Evolutionary conservation across 2,113 vertebrate species (phyloP).

Genomic region (Pteruthius melanotis): DNA sequence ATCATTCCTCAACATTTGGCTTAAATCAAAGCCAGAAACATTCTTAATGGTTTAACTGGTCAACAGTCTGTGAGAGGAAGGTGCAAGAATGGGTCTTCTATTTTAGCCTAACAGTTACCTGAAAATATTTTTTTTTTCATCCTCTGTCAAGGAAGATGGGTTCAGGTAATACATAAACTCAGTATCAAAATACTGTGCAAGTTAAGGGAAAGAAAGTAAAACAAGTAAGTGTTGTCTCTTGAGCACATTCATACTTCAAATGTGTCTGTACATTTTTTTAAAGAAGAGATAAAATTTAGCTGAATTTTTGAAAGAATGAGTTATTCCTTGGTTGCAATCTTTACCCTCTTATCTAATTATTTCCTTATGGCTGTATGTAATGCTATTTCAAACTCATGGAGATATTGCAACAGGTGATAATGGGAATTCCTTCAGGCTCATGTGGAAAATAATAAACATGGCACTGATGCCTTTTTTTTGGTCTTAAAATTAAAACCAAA

Average conservation of each 20-base stretch:
- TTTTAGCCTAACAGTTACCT: neutral
- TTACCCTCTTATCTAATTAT: neutral
- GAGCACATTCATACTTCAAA: neutral
- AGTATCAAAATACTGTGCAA: neutral
- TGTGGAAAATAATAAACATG: neutral
- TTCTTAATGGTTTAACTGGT: neutral
- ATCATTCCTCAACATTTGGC: neutral
- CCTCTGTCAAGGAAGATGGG: neutral
- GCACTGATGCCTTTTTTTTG: too few relatives aligned
- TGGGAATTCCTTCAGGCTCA: neutral
- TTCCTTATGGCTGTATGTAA: neutral
- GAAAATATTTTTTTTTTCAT: neutral
- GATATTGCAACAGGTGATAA: neutral
- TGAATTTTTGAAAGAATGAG: neutral
- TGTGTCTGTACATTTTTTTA: neutral
- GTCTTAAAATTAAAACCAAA: too few relatives aligned
- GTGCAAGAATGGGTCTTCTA: neutral
- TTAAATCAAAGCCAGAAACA: neutral
- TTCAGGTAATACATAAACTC: rapidly evolving
- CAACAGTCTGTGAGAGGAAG: neutral
- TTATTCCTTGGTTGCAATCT: neutral
- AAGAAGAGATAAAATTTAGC: neutral
- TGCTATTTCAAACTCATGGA: neutral
- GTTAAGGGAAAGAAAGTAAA: neutral
- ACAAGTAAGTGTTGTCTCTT: neutral